These are phyloP conservation scores for Lycaena phlaeas DNA, from an alignment of 2,888 invertebrate genomes.

Conservation along the genomic window DNA sequence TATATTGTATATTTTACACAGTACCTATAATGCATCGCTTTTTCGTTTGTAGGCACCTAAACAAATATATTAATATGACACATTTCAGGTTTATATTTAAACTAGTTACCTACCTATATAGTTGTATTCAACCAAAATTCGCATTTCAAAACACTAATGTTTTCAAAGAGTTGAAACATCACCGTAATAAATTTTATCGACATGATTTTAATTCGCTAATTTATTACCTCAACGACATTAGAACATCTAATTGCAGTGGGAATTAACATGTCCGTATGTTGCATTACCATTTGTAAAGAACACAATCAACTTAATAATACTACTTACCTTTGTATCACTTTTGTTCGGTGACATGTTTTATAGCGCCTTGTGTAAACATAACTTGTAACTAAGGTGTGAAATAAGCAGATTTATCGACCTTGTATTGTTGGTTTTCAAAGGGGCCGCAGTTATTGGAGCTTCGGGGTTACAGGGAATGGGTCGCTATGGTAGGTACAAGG, in stretches of 20 bases:
- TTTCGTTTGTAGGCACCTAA: too few relatives aligned
- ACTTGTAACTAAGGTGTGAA: constrained; percentile 56
- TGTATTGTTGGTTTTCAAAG: constrained; percentile 49
- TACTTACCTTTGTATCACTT: constrained; percentile 57
- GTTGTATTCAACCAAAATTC: too few relatives aligned
- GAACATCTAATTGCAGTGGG: constrained; percentile 49
- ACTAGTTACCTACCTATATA: too few relatives aligned
- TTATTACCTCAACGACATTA: constrained; percentile 26
- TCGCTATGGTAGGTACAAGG: too few relatives aligned
- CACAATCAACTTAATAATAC: constrained; percentile 30
- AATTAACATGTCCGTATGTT: constrained; percentile 58
- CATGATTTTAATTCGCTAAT: constrained; percentile 32
- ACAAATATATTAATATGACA: too few relatives aligned
- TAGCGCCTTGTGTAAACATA: constrained; percentile 68
- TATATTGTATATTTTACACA: too few relatives aligned
- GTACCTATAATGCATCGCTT: too few relatives aligned
- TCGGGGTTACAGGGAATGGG: constrained; percentile 3
- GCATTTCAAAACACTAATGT: background rate
- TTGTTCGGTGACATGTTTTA: constrained; percentile 66
- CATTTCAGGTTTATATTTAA: too few relatives aligned
- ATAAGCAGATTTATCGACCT: constrained; percentile 61
- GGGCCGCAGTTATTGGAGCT: constrained; percentile 19
- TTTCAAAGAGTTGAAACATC: background rate
- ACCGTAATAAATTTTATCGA: background rate
- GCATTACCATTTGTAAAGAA: constrained; percentile 48